A percentile compares a stretch with the other conserved stretches of the same genome.
Evolutionary conservation across 2,888 invertebrate species (phyloP).

Genomic region (Campoplex capitator): DNA sequence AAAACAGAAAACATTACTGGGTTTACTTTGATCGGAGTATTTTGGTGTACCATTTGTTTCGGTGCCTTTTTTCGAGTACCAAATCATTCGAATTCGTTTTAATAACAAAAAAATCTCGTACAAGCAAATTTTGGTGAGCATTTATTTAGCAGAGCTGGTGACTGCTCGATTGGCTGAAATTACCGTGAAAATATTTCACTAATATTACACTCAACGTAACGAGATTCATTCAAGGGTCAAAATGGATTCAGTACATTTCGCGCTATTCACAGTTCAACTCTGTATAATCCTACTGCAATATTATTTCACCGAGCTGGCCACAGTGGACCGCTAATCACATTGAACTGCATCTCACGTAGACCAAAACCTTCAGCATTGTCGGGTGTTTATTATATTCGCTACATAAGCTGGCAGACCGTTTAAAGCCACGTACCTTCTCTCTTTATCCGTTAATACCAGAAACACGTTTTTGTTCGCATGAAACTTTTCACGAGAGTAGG

Average conservation of each 20-base stretch:
- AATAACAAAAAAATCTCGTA: neutral
- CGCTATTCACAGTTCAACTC: slow-evolving; percentile 50
- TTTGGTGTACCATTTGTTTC: neutral
- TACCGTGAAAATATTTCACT: slow-evolving; percentile 17
- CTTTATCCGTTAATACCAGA: neutral
- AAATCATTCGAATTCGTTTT: neutral
- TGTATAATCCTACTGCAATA: slow-evolving; percentile 40
- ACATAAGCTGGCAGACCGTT: slow-evolving; percentile 55
- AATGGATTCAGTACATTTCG: slow-evolving; percentile 50
- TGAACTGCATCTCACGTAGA: slow-evolving; percentile 72
- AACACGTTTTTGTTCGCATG: neutral
- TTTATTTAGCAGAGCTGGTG: neutral
- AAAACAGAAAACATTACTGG: neutral
- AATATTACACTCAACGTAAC: slow-evolving; percentile 7
- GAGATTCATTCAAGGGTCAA: slow-evolving; percentile 66
- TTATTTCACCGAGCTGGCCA: slow-evolving; percentile 55
- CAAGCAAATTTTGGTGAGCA: neutral
- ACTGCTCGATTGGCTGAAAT: neutral
- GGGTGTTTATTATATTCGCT: slow-evolving; percentile 72
- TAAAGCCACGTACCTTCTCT: neutral
- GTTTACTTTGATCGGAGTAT: neutral
- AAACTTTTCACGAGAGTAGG: neutral
- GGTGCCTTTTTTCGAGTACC: neutral
- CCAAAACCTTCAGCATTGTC: slow-evolving; percentile 37
- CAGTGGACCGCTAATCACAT: slow-evolving; percentile 56